These are phyloP conservation scores for Pteronotus mesoamericanus DNA, from an alignment of 2,797 vertebrate genomes.

Conservation along the genomic window DNA sequence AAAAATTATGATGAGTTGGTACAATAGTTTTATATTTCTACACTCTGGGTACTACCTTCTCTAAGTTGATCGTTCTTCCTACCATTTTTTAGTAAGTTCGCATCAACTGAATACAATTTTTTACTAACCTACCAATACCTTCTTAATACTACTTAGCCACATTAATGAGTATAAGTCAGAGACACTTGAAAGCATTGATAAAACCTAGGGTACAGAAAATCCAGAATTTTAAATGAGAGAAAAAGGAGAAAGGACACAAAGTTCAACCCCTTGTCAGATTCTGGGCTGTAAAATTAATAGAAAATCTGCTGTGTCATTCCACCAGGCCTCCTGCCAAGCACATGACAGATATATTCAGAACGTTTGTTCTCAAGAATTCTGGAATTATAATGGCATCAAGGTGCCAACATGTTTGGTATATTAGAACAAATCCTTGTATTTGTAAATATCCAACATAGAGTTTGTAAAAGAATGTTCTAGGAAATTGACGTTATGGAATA, in stretches of 20 bases:
- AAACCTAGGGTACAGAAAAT: not conserved
- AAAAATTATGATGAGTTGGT: not conserved
- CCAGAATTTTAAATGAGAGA: not conserved
- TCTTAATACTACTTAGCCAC: not conserved
- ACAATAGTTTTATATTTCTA: not conserved
- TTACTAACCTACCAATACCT: not conserved
- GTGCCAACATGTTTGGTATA: not conserved
- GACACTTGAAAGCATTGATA: not conserved
- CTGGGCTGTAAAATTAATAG: not conserved
- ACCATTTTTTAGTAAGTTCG: not conserved
- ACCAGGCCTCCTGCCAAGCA: constrained; percentile 13
- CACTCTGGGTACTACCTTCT: not conserved
- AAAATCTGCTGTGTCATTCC: constrained; percentile 49
- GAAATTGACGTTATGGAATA: not conserved
- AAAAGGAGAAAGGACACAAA: not conserved
- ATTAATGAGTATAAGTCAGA: not conserved
- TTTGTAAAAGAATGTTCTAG: not conserved
- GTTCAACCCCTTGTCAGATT: not conserved
- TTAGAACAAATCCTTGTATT: not conserved
- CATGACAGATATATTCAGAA: not conserved
- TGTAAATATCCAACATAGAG: not conserved
- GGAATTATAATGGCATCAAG: not conserved
- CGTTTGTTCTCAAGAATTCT: not conserved
- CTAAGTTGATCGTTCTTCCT: not conserved
- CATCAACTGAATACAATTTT: not conserved